These are phyloP conservation scores for Corvus moneduloides DNA, from an alignment of 2,113 vertebrate genomes.

Conservation along the genomic window DNA sequence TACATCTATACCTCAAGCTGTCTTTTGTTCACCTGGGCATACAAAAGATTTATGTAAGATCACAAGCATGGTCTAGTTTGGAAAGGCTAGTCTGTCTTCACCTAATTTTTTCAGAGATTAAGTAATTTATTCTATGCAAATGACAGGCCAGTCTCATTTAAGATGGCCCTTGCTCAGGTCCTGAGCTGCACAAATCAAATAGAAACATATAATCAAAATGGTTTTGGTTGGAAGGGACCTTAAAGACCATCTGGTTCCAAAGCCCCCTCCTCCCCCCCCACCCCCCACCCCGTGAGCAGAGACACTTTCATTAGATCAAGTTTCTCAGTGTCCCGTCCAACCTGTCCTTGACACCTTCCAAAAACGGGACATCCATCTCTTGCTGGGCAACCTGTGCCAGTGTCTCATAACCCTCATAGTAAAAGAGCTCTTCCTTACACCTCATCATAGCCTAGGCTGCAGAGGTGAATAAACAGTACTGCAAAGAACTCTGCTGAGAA, in stretches of 20 bases:
- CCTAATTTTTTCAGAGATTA: neutral
- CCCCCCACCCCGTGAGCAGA: rapidly evolving
- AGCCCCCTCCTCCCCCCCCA: too few species aligned
- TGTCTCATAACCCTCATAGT: rapidly evolving
- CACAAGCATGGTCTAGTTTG: neutral
- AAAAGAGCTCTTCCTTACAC: neutral
- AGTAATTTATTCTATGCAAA: neutral
- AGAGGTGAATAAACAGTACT: neutral
- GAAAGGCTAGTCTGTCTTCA: neutral
- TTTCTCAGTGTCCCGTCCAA: neutral
- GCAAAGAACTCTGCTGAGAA: neutral
- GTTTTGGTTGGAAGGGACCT: neutral
- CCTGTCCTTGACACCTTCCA: neutral
- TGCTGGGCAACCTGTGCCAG: neutral
- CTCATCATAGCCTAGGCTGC: neutral
- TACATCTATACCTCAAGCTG: neutral
- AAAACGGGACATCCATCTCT: neutral
- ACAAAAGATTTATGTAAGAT: neutral
- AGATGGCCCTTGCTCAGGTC: neutral
- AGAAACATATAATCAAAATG: neutral
- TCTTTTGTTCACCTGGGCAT: neutral
- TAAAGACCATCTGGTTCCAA: neutral
- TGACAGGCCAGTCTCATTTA: neutral
- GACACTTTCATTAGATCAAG: neutral
- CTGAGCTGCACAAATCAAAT: neutral